Base-by-base conservation (phyloP, 2,888 invertebrate genomes). In the Agriopis leucophaearia region DNA sequence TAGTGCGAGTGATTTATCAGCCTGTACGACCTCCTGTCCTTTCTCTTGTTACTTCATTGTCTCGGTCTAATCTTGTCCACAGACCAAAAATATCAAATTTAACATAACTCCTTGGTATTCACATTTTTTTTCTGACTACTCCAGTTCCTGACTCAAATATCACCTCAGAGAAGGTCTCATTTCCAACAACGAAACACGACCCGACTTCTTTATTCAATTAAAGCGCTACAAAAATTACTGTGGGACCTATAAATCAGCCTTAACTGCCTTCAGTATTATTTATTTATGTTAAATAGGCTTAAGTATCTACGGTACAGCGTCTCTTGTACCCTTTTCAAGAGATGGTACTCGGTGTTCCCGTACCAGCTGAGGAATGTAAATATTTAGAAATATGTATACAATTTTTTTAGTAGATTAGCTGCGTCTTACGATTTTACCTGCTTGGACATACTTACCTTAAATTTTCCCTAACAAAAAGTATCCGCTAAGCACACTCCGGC, bases 231-330 rank as follows among this genome's bases (percentile, higher is more conserved):
- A 88, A 88, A 88, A 88, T 86, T 86, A 88, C 87, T 83, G 81
- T 80, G 75, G 83, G 76, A 48, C 77, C 78, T 80, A 88, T 89
- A 87, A 88, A 88, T 89, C 88, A 88, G 78, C 70, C 81, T 80
- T 85, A 88, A 89, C 88, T 83, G 87, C 88, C 78, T 78, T 75
- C 78, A 77, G 82, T 85, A 85, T 89, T 88, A 88, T 88, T 87
- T 89, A 88, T 88, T 88, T 88, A 89, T 88, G 87, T 83, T 84
- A 89, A 88, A 88, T 84, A 88, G 83, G 83, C 84, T 83, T 86
- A 84, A 85, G 86, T 80, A 81, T 77, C 75, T 75, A 78, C 79
- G 51, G 78, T 79, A 78, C 78, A 78, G 69, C 72, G 79, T 78
- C 77, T 77, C 74, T 77, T 76, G 74, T 69, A 64, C 78, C 81